Evolutionary conservation across 2,888 invertebrate genomes (phyloP).

Genomic region (Pristionchus japonicus): DNA sequence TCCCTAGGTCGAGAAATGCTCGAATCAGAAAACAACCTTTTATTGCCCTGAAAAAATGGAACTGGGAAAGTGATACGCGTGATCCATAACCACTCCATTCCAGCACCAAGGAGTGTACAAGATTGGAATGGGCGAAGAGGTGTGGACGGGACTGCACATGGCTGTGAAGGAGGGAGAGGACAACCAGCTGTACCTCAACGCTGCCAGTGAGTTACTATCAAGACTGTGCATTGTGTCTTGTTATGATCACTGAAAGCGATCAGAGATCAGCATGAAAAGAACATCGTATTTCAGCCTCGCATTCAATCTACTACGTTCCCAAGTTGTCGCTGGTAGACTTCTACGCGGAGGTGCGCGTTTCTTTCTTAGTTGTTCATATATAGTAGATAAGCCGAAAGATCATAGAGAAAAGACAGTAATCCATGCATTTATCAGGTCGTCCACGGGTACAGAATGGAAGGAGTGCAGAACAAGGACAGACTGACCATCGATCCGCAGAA

Average conservation of each 20-base stretch:
- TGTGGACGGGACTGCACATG: slow-evolving; percentile 29
- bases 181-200: background rate
- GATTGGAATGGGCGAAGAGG: slow-evolving; percentile 16
- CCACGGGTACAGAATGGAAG: background rate
- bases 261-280: too few species aligned
- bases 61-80: too few species aligned
- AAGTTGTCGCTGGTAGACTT: slow-evolving; percentile 1
- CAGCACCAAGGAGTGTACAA: too few species aligned
- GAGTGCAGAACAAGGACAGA: background rate
- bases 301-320: background rate
- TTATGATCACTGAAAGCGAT: too few species aligned
- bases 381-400: background rate
- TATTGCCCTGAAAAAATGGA: too few species aligned
- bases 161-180: background rate
- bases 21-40: background rate
- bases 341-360: background rate
- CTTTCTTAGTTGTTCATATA: background rate
- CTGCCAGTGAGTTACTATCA: slow-evolving; percentile 1
- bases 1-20: too few species aligned
- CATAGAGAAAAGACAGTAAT: background rate
- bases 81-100: too few species aligned
- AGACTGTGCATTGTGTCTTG: background rate
- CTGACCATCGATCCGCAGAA: background rate
- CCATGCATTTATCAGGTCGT: background rate
- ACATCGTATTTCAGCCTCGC: background rate